Evolutionary conservation across 2,888 invertebrate genomes (phyloP), one percentile per base, ranked within the genome.

Genomic region (Apodemia duryi): DNA sequence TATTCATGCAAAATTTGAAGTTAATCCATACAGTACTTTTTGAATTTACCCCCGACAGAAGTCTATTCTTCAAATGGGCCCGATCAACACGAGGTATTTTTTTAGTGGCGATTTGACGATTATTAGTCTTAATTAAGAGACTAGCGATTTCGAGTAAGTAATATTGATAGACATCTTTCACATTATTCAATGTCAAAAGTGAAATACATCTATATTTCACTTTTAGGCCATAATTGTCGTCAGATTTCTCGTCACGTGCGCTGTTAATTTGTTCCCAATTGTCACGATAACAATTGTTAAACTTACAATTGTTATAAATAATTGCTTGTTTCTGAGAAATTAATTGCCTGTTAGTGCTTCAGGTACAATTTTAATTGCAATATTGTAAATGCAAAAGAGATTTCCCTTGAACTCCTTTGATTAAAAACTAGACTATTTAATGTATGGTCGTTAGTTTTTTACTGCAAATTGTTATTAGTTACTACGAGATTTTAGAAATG

Each of bases 181-280:
- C 46, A 46, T 46, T 46, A 13, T 13, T 46, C 46, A 46, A 46
- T 13, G 46, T 5, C 13, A 43, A 43, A 43, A 11, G 43, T 43
- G 43, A 13, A 46, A 46, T 13, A 46, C 46, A 13, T 46, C 46
- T 5, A 46, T 46, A 46, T 46, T 46, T 46, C 13, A 46, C 11
- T 35, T 60, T 60, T 32, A 60, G 32, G 35, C 35, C 13, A 35
- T 60, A 32, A 60, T 60, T 60, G 29, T 60, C 13, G n/a, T 60
- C 32, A 61, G 41, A 28, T 41, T 65, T 61, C 65, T 52, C 61
- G 65, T 61, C 65, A 65, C 65, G 65, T 52, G 52, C 61, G 28
- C 65, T 49, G 51, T 49, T 65, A 65, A 65, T 65, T 65, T 62
- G 61, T 61, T 65, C 65, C 61, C 65, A 65, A 65, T 65, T 65